These are phyloP conservation scores for Melanophora roralis DNA, from an alignment of 2,888 invertebrate species.

Conservation along the genomic window DNA sequence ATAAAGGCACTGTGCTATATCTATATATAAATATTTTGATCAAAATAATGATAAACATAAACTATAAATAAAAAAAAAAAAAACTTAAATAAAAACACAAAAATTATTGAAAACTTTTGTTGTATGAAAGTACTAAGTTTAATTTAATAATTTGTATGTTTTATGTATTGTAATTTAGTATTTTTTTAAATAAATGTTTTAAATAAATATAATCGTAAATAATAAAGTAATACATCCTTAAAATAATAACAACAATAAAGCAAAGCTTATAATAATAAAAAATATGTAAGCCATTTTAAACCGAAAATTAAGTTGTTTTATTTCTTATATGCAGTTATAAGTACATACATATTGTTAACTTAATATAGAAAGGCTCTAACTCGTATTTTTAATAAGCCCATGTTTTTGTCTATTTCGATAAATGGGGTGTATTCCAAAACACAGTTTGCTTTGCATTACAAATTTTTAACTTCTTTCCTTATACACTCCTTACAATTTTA, in stretches of 20 bases:
- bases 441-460: too few species aligned
- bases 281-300: conserved; percentile 62
- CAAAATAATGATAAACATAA: not conserved
- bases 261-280: conserved; percentile 59
- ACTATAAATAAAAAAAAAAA: not conserved
- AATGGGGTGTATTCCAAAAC: too few species aligned
- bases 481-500: too few species aligned
- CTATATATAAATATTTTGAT: conserved; percentile 20
- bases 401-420: too few species aligned
- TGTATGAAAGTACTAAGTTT: conserved; percentile 51
- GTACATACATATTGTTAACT: too few species aligned
- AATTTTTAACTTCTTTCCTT: too few species aligned
- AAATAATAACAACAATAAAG: conserved; percentile 53
- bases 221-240: conserved; percentile 52
- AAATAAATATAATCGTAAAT: conserved; percentile 48
- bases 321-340: not conserved
- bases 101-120: conserved; percentile 35
- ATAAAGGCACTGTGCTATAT: conserved; percentile 58
- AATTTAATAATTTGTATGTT: conserved; percentile 54
- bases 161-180: conserved; percentile 60
- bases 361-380: too few species aligned
- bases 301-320: conserved; percentile 40
- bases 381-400: too few species aligned
- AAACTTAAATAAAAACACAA: not conserved
- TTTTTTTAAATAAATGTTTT: conserved; percentile 59